phyloP scores from a whole-genome alignment of 2,888 invertebrate genomes.

The Coelogynopora nodosa region DNA sequence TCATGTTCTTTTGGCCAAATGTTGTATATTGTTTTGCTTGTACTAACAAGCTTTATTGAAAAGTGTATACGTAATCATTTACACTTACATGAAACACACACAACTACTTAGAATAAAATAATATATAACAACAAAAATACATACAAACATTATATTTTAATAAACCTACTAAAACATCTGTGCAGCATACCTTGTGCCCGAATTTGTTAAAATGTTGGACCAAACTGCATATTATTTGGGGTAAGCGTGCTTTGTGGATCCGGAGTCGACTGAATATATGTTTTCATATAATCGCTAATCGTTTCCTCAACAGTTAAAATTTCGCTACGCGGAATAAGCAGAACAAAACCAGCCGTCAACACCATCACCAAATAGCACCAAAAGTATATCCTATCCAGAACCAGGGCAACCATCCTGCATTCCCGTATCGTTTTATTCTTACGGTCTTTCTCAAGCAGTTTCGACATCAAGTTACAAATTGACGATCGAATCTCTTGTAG shows the following conservation, averaged over 20 bases:
- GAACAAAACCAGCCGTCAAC: constrained; percentile 51
- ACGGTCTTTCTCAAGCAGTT: constrained; percentile 49
- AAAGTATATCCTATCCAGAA: constrained; percentile 56
- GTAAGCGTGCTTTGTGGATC: not conserved
- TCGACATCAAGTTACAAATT: constrained; percentile 40
- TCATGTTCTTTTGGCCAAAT: too few species aligned
- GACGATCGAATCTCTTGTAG: constrained; percentile 43
- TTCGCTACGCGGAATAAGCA: constrained; percentile 38
- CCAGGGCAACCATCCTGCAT: constrained; percentile 56
- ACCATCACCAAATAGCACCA: constrained; percentile 55
- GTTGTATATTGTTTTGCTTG: too few species aligned
- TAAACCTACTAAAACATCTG: too few species aligned
- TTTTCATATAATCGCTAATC: not conserved
- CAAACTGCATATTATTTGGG: not conserved
- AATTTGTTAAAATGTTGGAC: not conserved
- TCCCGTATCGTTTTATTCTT: constrained; percentile 54
- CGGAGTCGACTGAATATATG: not conserved
- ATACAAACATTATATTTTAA: too few species aligned
- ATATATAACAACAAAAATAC: too few species aligned
- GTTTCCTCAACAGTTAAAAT: not conserved
- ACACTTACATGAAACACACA: too few species aligned
- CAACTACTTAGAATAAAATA: too few species aligned
- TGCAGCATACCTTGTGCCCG: too few species aligned
- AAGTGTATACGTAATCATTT: too few species aligned
- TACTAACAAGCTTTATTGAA: too few species aligned